These are phyloP conservation scores for Holothuria glaberrima DNA, from an alignment of 35 echinoderm and acorn worm genomes.

Conservation along the genomic window DNA sequence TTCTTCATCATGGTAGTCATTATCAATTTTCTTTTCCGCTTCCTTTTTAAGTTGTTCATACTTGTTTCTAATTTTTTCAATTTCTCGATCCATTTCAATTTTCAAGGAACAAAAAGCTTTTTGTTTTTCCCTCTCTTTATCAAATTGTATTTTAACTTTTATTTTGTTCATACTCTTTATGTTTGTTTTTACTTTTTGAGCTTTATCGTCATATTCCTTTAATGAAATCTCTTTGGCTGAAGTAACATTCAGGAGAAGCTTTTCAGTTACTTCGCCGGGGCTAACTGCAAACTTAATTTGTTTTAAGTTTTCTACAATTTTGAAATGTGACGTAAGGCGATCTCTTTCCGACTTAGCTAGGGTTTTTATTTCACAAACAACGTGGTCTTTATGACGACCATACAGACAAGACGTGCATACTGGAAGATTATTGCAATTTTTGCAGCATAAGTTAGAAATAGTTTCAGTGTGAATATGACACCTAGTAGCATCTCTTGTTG, in stretches of 20 bases:
- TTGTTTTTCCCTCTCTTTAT: neutral
- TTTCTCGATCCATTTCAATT: neutral
- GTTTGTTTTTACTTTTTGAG: neutral
- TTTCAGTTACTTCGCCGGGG: neutral
- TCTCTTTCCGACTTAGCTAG: neutral
- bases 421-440: constrained; percentile 4
- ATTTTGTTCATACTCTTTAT: neutral
- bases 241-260: neutral
- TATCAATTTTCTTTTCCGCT: neutral
- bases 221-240: neutral
- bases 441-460: neutral
- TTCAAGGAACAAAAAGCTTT: neutral
- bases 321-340: neutral
- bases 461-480: neutral
- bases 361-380: neutral
- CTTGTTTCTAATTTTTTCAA: neutral
- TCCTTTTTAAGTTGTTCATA: neutral
- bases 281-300: neutral
- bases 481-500: neutral
- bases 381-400: neutral
- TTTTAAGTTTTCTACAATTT: neutral
- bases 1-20: neutral
- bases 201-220: neutral
- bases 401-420: neutral
- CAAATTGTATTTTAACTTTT: neutral